Percentiles rank a stretch among this genome's conserved stretches.
These are phyloP conservation scores for Corvus cornix DNA, from an alignment of 2,113 vertebrate species.

Conservation along the genomic window DNA sequence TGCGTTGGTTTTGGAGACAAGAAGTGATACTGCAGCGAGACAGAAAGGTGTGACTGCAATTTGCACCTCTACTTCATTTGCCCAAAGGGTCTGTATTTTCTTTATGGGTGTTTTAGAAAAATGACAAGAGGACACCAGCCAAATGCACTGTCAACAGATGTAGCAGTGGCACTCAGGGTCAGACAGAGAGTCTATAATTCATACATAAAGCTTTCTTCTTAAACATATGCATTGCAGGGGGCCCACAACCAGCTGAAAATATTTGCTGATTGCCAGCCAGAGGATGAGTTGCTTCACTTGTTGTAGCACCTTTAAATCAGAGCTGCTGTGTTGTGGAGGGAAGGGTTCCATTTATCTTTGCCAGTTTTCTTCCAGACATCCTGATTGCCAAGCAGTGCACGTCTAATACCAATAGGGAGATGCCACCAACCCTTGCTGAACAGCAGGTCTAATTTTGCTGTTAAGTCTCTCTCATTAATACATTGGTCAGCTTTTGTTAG, in stretches of 20 bases:
- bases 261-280: not conserved
- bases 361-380: not conserved
- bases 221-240: not conserved
- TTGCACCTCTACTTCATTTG: constrained; percentile 68
- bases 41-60: constrained; percentile 69
- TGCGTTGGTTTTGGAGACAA: constrained; percentile 65
- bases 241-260: not conserved
- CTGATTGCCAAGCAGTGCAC: not conserved
- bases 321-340: not conserved
- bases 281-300: not conserved
- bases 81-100: constrained; percentile 37
- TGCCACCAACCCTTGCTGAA: not conserved
- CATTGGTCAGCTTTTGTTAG: not conserved
- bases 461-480: not conserved
- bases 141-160: constrained; percentile 44
- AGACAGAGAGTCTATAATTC: not conserved
- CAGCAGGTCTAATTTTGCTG: not conserved
- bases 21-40: constrained; percentile 65
- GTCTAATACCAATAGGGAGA: not conserved
- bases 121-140: constrained; percentile 25
- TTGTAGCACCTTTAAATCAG: not conserved
- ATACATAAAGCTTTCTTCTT: not conserved
- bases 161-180: not conserved
- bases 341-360: not conserved
- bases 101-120: constrained; percentile 53